Evolutionary conservation across 2,888 invertebrate genomes (phyloP), one percentile per base, ranked within the genome.

Genomic region (Diplolepis rosae): DNA sequence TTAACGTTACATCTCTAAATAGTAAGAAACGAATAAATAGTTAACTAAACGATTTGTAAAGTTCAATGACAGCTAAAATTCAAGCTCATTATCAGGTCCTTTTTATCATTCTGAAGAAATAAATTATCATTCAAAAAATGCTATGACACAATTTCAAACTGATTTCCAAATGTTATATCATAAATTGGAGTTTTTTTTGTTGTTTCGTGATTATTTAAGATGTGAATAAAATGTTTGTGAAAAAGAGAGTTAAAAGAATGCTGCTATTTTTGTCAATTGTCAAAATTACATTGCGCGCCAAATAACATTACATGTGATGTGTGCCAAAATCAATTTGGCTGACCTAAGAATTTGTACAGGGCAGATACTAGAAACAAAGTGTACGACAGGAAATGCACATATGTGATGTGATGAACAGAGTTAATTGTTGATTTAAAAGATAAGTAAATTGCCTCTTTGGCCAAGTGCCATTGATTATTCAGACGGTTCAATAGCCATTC

Each of bases 291-390:
- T n/a, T 22, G 39, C 35, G 52, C 39, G 27, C 39, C 39, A 61
- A 61, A 61, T 39, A 66, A 48, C 56, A 66, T 35, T 28, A 18
- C 28, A 15, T 51, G 73, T 67, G 66, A 45, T 54, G 70, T 68
- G 73, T 74, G 76, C 75, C 78, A 76, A 76, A 75, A 72, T 72
- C 56, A 66, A 72, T 71, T 76, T 76, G 73, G 75, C 74, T 72
- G 72, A 72, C 75, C 76, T 75, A 71, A 72, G 68, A 61, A 61
- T 24, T 61, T 61, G 39, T 61, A 42, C 61, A 61, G 61, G 39
- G 27, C 39, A 61, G 39, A 61, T 42, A 39, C 35, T 61, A 61
- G 39, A 24, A 9, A 61, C 39, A 39, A 61, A 27, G 39, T 61
- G 24, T 42, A 61, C 13, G 61, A 35, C 65, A 66, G 65, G 71